Conservation (phyloP, 1,140 invertebrate species). For the Apis cerana region DNA sequence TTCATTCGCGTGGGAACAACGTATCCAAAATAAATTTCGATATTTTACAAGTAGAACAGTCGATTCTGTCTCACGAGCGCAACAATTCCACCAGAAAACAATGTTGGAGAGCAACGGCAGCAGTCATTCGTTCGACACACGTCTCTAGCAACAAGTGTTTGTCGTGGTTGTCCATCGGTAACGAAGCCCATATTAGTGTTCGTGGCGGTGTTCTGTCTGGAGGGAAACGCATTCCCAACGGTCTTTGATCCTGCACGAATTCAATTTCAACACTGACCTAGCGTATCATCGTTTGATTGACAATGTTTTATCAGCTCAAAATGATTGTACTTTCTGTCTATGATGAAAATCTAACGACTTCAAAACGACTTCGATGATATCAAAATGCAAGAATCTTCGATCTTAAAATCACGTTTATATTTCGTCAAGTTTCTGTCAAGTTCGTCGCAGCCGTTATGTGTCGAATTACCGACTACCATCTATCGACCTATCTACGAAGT, state of each 20-base stretch:
- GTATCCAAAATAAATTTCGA: background rate
- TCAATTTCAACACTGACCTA: slow-evolving; percentile 32
- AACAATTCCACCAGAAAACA: background rate
- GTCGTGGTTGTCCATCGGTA: slow-evolving; percentile 15
- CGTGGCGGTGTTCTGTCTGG: background rate
- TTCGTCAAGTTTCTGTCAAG: background rate
- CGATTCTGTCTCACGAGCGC: background rate
- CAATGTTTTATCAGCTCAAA: slow-evolving; percentile 6
- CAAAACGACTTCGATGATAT: background rate
- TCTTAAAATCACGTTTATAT: background rate
- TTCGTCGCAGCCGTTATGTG: background rate
- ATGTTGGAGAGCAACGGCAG: background rate
- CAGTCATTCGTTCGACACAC: slow-evolving; percentile 6
- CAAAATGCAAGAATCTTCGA: background rate
- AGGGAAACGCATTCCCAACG: background rate
- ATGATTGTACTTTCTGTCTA: background rate
- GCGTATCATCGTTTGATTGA: background rate
- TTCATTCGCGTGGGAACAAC: background rate
- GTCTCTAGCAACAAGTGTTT: slow-evolving; percentile 63
- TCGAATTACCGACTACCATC: background rate
- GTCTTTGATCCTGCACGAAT: background rate
- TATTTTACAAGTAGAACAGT: background rate
- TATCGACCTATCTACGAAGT: slow-evolving; percentile 19
- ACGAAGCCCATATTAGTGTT: background rate
- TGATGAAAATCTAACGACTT: background rate